Evolutionary conservation across 1,140 invertebrate species (phyloP).

Genomic region (Idris sp.): DNA sequence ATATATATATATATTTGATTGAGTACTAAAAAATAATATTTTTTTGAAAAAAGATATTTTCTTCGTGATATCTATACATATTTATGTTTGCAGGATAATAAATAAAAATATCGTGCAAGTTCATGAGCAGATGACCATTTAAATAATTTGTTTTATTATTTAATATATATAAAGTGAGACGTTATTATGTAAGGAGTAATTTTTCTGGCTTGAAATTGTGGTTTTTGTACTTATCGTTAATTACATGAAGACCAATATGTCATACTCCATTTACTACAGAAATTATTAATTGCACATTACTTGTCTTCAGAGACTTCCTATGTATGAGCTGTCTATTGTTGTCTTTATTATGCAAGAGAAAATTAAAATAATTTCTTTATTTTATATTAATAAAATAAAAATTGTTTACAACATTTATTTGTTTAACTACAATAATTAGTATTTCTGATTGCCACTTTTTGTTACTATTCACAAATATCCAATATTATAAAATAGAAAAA

Average conservation of each 20-base stretch:
- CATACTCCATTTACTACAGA: slow-evolving; percentile 32
- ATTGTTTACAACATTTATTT: too few species aligned
- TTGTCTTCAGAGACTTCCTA: slow-evolving; percentile 21
- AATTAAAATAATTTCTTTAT: neutral
- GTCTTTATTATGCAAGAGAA: slow-evolving; percentile 6
- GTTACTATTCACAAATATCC: too few species aligned
- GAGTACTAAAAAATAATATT: too few species aligned
- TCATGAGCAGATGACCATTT: slow-evolving; percentile 7
- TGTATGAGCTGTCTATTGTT: neutral
- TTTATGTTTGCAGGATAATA: too few species aligned
- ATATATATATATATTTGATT: too few species aligned
- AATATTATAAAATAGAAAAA: too few species aligned
- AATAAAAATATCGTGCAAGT: slow-evolving; percentile 19
- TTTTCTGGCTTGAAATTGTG: slow-evolving; percentile 7
- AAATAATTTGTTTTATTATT: slow-evolving; percentile 14
- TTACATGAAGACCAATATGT: slow-evolving; percentile 21
- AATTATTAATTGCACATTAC: slow-evolving; percentile 25
- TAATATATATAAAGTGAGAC: too few species aligned
- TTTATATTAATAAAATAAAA: too few species aligned
- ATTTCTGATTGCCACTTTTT: too few species aligned
- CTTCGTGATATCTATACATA: too few species aligned
- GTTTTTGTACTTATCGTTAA: slow-evolving; percentile 15
- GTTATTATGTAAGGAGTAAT: slow-evolving; percentile 9
- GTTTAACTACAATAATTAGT: too few species aligned
- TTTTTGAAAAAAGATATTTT: too few species aligned